phyloP scores from a whole-genome alignment of 2,797 vertebrate species.

The Cossypha caffra region DNA sequence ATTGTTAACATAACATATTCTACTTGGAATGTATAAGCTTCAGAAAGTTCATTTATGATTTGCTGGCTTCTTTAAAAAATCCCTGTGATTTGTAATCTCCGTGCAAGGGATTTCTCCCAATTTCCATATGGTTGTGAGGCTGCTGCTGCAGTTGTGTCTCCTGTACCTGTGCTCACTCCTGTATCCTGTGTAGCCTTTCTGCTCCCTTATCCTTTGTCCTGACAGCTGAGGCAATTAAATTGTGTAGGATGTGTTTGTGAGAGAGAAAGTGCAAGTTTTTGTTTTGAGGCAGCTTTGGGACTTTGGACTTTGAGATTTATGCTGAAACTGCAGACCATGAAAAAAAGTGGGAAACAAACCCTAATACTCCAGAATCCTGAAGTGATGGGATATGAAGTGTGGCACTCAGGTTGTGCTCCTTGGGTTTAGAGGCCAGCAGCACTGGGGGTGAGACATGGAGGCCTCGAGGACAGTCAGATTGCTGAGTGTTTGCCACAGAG shows the following conservation, averaged over 20 bases:
- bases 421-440: not conserved
- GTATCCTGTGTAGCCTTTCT: not conserved
- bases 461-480: not conserved
- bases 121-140: not conserved
- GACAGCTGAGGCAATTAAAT: conserved; percentile 1
- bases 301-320: not conserved
- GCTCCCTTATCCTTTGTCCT: not conserved
- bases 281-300: conserved; percentile 24
- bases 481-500: conserved; percentile 34
- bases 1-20: not conserved
- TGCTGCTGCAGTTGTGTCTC: not conserved
- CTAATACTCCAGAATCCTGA: not conserved
- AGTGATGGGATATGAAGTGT: conserved; percentile 33
- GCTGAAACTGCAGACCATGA: not conserved
- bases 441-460: not conserved
- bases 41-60: not conserved
- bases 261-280: conserved; percentile 7
- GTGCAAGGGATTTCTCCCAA: not conserved
- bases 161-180: not conserved
- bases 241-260: conserved; percentile 1
- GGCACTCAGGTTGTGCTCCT: not conserved
- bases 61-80: not conserved
- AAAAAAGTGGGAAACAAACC: not conserved
- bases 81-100: not conserved
- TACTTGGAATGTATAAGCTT: not conserved